Evolutionary conservation across 2,888 invertebrate species (phyloP).

Genomic region (Orthosia incerta): DNA sequence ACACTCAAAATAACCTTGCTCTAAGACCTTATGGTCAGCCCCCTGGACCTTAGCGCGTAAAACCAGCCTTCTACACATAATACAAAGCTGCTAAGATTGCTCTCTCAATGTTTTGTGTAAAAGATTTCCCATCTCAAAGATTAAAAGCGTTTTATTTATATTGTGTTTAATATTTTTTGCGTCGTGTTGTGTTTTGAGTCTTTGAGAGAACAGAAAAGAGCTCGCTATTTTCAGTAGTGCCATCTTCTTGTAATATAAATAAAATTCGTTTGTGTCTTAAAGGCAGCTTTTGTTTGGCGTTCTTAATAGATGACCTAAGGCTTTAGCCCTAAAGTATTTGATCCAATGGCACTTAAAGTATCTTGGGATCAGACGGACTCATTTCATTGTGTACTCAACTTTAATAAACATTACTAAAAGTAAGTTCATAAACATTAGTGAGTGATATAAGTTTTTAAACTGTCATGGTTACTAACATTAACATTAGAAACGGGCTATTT

Average conservation of each 20-base stretch:
- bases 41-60: neutral
- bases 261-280: constrained; percentile 23
- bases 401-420: no score
- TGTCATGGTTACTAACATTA: no score
- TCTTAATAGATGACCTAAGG: neutral
- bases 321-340: neutral
- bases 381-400: neutral
- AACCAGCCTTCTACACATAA: constrained; percentile 2
- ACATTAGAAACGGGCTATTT: no score
- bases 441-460: no score
- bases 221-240: constrained; percentile 34
- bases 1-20: no score
- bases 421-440: no score
- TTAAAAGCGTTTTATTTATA: constrained; percentile 52
- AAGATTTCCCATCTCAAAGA: constrained; percentile 39
- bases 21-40: no score
- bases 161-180: constrained; percentile 47
- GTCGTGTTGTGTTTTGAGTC: constrained; percentile 33
- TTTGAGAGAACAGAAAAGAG: constrained; percentile 36
- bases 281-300: constrained; percentile 17
- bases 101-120: constrained; percentile 27
- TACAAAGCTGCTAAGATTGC: constrained; percentile 6
- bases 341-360: neutral
- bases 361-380: neutral
- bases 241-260: constrained; percentile 26